Percentiles rank a stretch among this genome's conserved stretches.
These are phyloP conservation scores for Plagodis pulveraria DNA, from an alignment of 2,888 invertebrate species.

Conservation along the genomic window DNA sequence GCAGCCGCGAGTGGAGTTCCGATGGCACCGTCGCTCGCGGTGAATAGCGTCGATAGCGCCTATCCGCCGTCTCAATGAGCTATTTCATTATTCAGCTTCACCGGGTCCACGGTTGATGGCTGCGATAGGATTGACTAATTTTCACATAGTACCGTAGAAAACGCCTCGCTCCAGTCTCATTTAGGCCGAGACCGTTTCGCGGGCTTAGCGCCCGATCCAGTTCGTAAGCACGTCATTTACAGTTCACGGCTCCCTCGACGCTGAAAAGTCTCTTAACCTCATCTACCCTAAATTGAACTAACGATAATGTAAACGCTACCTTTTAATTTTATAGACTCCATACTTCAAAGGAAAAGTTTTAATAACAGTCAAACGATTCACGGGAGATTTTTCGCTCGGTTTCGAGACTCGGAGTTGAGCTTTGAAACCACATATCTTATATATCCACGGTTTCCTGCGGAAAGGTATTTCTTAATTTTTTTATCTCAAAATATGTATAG, in stretches of 20 bases:
- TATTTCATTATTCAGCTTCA: conserved; percentile 81
- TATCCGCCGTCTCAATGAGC: conserved; percentile 69
- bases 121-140: conserved; percentile 81
- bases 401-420: conserved; percentile 45
- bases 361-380: conserved; percentile 65
- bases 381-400: conserved; percentile 54
- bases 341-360: conserved; percentile 61
- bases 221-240: conserved; percentile 76
- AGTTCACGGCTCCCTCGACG: conserved; percentile 57
- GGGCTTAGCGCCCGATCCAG: conserved; percentile 69
- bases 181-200: conserved; percentile 68
- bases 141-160: conserved; percentile 68
- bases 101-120: conserved; percentile 68
- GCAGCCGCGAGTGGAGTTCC: conserved; percentile 62
- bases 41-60: conserved; percentile 62
- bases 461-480: no score
- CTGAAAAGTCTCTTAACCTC: conserved; percentile 54
- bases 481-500: no score
- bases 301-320: conserved; percentile 58
- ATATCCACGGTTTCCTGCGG: conserved; percentile 48
- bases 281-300: conserved; percentile 52
- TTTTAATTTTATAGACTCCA: conserved; percentile 57
- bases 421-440: conserved; percentile 59
- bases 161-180: conserved; percentile 68
- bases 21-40: conserved; percentile 38